Percentiles rank a stretch among this genome's conserved stretches.
Evolutionary conservation across 1,140 invertebrate species (phyloP).

Genomic region (Melitaea cinxia): DNA sequence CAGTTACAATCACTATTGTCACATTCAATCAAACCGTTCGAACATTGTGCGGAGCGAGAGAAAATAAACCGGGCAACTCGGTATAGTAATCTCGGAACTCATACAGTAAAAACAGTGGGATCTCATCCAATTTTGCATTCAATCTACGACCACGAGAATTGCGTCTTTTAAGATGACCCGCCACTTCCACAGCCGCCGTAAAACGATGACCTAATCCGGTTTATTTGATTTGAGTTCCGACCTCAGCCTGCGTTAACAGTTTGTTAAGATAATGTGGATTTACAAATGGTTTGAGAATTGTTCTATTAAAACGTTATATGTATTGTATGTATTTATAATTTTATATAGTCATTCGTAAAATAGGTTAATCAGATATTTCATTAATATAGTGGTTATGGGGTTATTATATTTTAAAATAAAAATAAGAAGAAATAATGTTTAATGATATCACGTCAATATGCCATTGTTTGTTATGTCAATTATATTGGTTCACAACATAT

Average conservation of each 20-base stretch:
- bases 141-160: conserved; percentile 78
- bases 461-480: too few relatives aligned
- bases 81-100: conserved; percentile 56
- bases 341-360: too few relatives aligned
- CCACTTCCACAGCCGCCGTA: conserved; percentile 67
- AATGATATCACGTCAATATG: too few relatives aligned
- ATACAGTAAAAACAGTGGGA: conserved; percentile 73
- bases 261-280: conserved; percentile 28
- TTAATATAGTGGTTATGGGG: too few relatives aligned
- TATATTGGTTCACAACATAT: too few relatives aligned
- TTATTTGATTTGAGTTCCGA: conserved; percentile 74
- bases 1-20: conserved; percentile 68
- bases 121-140: conserved; percentile 80
- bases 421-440: too few relatives aligned
- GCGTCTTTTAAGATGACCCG: conserved; percentile 76
- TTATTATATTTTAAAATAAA: too few relatives aligned
- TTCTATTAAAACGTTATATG: background rate
- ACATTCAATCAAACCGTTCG: conserved; percentile 74
- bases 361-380: too few relatives aligned
- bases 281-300: background rate
- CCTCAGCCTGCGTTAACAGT: conserved; percentile 27
- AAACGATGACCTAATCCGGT: conserved; percentile 76
- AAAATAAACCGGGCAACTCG: conserved; percentile 62
- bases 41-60: conserved; percentile 53
- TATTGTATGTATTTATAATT: background rate